Evolutionary conservation across 2,113 vertebrate genomes (phyloP), one percentile per base, ranked within the genome.

Genomic region (Carollia perspicillata): DNA sequence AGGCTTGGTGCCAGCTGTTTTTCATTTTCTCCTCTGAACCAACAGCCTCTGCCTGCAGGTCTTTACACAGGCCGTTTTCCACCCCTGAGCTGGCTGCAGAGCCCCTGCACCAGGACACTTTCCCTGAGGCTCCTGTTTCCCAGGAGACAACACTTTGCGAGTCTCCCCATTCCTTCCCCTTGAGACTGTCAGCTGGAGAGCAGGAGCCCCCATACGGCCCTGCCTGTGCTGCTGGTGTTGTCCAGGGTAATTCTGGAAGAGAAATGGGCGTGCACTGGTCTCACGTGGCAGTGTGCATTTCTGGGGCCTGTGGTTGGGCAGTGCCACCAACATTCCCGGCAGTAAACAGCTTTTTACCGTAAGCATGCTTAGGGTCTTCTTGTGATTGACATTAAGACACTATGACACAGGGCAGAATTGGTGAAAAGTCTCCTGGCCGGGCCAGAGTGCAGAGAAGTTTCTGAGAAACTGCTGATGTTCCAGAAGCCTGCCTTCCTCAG

Each of bases 1-100:
- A 93, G 30, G 12, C 47, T 63, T 60, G 65, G 40, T 8, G 10
- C 30, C 26, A 37, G 22, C 16, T 68, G 40, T 33, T 63, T 53
- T 79, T 35, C 87, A 80, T 66, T 85, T 95, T 51, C 85, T 92
- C 93, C 51, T 30, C n/a, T 53, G 88, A 55, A 71, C 47, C 40
- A 8, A 75, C 40, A 87, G 42, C 63, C 23, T 51, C 23, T 72
- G 55, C 17, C 84, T 58, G 53, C 8, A 2, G n/a, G 55, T 55
- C 74, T 77, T 69, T 35, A 10, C 20, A 28, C 8, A 9, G 20
- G 30, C 20, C 49, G 10, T 44, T 74, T 22, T 28, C 71, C 2
- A 13, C 30, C 2, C 10, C 8, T 58, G 18, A 3, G 47, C 3
- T 10, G 0, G 44, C 69, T 66, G 44, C 1, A 6, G 37, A 5